phyloP scores from a whole-genome alignment of 2,113 vertebrate genomes.

The Gymnocephalus cernua region DNA sequence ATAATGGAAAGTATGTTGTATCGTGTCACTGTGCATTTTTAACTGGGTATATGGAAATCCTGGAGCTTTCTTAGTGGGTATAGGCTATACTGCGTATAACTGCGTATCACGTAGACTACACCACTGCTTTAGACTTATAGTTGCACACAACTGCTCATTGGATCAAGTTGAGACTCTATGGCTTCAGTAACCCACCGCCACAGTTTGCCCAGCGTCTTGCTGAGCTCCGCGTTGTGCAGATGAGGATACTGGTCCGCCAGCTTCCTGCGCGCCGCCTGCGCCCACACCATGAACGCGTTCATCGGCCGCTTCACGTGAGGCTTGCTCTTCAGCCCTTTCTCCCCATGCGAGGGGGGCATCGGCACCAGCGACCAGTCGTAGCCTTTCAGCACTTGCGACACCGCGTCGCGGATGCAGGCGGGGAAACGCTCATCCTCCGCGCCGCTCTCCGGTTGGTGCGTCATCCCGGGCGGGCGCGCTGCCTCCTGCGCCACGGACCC shows the following conservation, averaged over 20 bases:
- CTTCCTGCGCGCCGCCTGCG: slow-evolving; percentile 89
- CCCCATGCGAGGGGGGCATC: slow-evolving; percentile 88
- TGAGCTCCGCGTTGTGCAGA: slow-evolving; percentile 93
- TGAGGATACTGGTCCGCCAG: slow-evolving; percentile 92
- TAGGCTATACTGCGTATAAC: no score
- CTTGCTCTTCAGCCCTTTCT: slow-evolving; percentile 86
- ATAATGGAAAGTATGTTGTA: no score
- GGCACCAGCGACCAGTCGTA: slow-evolving; percentile 95
- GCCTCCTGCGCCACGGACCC: slow-evolving; percentile 76
- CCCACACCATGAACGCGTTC: slow-evolving; percentile 89
- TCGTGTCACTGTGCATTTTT: no score
- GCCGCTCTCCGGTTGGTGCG: slow-evolving; percentile 58
- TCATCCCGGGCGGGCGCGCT: slow-evolving; percentile 46
- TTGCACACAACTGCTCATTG: neutral
- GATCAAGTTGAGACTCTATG: neutral
- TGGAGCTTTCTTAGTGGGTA: no score
- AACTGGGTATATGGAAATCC: no score
- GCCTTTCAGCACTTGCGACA: slow-evolving; percentile 95
- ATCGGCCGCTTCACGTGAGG: slow-evolving; percentile 88
- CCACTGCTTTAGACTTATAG: no score
- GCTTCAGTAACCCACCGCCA: slow-evolving; percentile 87
- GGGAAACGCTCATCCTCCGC: slow-evolving; percentile 88
- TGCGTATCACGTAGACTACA: no score
- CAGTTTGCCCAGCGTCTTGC: slow-evolving; percentile 93
- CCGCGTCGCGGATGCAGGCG: slow-evolving; percentile 92